Conservation (phyloP, 2,888 invertebrate species). For the Mesorhabditis spiculigera region DNA sequence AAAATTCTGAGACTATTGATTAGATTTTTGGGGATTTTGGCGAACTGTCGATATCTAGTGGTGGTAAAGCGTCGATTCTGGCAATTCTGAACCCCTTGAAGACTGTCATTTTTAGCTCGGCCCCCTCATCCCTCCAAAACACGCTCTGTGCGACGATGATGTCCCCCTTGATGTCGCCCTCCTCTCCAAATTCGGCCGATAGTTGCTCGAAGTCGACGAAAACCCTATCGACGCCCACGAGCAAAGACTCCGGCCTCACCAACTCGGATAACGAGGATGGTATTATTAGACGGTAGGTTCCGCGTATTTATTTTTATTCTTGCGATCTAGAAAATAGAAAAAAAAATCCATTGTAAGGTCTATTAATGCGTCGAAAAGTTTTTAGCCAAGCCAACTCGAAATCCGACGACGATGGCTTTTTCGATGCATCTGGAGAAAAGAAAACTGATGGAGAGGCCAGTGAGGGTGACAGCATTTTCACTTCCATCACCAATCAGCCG, state of each 20-base stretch:
- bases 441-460: background rate
- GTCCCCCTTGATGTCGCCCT: slow-evolving; percentile 3
- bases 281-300: background rate
- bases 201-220: background rate
- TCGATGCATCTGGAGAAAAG: background rate
- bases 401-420: slow-evolving; percentile 6
- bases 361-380: background rate
- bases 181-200: background rate
- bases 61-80: too few species aligned
- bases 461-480: slow-evolving; percentile 2
- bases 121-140: background rate
- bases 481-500: background rate
- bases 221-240: background rate
- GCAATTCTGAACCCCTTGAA: too few species aligned
- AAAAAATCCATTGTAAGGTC: too few species aligned
- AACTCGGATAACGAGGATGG: background rate
- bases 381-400: background rate
- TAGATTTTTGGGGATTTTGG: too few species aligned
- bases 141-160: background rate
- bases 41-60: too few species aligned
- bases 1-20: too few species aligned
- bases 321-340: too few species aligned
- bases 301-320: too few species aligned
- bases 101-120: background rate
- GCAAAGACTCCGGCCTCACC: background rate